These are phyloP conservation scores for Poecilobothrus nobilitatus DNA, from an alignment of 2,888 invertebrate genomes.

Conservation along the genomic window DNA sequence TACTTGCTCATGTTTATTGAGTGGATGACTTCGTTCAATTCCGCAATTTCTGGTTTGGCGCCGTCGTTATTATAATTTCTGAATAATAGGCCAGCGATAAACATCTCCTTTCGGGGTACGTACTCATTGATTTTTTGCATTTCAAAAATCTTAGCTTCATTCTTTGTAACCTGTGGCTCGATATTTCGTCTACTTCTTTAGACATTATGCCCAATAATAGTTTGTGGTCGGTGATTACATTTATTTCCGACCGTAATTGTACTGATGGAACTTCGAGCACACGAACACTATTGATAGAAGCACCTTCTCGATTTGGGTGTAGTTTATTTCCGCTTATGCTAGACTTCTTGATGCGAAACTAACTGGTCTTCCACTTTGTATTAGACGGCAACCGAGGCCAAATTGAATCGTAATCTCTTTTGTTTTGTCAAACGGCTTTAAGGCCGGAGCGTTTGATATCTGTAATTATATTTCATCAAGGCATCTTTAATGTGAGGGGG, in stretches of 20 bases:
- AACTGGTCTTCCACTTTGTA: conserved; percentile 21
- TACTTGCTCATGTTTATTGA: too few relatives aligned
- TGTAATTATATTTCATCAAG: conserved; percentile 19
- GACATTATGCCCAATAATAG: conserved; percentile 16
- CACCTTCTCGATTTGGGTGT: conserved; percentile 28
- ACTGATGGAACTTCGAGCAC: conserved; percentile 24
- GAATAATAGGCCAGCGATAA: conserved; percentile 23
- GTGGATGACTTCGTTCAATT: too few relatives aligned
- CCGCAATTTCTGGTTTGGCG: too few relatives aligned
- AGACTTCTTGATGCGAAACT: conserved; percentile 24
- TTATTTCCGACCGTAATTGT: conserved; percentile 23
- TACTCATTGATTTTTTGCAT: conserved; percentile 26
- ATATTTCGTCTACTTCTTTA: conserved; percentile 23
- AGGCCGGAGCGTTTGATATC: conserved; percentile 20
- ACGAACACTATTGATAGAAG: conserved; percentile 25
- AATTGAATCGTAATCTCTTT: conserved; percentile 19
- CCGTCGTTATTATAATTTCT: too few relatives aligned
- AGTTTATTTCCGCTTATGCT: conserved; percentile 24
- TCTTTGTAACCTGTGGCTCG: conserved; percentile 23
- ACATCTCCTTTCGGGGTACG: conserved; percentile 26
- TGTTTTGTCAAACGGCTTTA: conserved; percentile 19
- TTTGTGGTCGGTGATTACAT: conserved; percentile 21
- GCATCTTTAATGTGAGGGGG: conserved; percentile 17
- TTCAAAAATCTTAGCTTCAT: conserved; percentile 24
- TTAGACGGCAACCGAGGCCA: conserved; percentile 21